Percentiles rank a stretch among this genome's conserved stretches.
Conservation (phyloP, 2,888 invertebrate species). For the Hypomecis punctinalis region DNA sequence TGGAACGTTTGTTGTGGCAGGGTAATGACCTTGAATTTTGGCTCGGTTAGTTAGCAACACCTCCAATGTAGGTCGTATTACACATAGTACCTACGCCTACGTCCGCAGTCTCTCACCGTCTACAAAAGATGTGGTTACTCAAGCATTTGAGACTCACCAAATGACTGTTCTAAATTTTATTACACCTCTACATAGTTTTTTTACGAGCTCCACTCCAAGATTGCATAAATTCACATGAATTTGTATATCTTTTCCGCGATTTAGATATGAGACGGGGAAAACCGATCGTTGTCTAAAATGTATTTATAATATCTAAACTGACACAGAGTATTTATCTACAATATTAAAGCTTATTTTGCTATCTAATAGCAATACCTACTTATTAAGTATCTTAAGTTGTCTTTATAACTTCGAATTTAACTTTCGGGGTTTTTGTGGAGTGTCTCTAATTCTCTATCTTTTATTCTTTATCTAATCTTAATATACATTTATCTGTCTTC, state of each 20-base stretch:
- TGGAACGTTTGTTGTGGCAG: conserved; percentile 63
- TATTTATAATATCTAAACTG: not conserved
- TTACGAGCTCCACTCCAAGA: conserved; percentile 9
- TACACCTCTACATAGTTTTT: conserved; percentile 3
- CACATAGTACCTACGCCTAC: conserved; percentile 28
- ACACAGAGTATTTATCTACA: too few species aligned
- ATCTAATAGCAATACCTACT: too few species aligned
- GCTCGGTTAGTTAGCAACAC: conserved; percentile 61
- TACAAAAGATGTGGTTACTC: conserved; percentile 21
- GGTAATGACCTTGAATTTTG: conserved; percentile 75
- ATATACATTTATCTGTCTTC: too few species aligned
- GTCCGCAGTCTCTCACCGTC: not conserved
- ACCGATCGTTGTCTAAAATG: not conserved
- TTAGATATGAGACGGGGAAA: not conserved
- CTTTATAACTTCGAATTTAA: too few species aligned
- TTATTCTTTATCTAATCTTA: too few species aligned
- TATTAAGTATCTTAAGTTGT: too few species aligned
- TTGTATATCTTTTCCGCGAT: conserved; percentile 2
- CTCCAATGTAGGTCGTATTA: conserved; percentile 57
- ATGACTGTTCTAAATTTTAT: conserved; percentile 10
- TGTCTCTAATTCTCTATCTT: too few species aligned
- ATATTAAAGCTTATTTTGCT: too few species aligned
- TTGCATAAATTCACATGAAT: conserved; percentile 1
- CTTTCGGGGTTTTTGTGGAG: too few species aligned
- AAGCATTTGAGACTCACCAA: conserved; percentile 10